These are phyloP conservation scores for Pachypanchax playfairii DNA, from an alignment of 2,113 vertebrate genomes.

Conservation along the genomic window DNA sequence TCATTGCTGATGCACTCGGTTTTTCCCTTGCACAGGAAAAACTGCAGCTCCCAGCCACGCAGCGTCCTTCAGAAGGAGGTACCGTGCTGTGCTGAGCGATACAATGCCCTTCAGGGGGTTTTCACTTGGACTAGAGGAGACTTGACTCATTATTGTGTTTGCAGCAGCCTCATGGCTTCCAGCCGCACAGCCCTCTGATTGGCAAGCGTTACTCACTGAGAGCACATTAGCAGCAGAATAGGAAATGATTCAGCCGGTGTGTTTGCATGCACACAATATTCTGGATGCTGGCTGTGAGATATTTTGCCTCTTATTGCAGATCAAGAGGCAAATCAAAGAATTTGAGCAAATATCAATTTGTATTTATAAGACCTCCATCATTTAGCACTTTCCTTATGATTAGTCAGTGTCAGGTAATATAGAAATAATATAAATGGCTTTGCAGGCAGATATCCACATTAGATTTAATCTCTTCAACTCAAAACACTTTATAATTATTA, in stretches of 20 bases:
- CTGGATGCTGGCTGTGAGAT: constrained; percentile 7
- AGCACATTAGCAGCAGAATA: constrained; percentile 64
- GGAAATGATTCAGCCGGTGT: constrained; percentile 40
- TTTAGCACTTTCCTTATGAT: no score
- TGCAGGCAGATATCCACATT: no score
- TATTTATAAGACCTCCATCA: no score
- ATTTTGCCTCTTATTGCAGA: neutral
- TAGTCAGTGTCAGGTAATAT: no score
- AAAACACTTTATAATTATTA: no score
- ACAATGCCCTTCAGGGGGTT: constrained; percentile 44
- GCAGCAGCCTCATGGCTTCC: constrained; percentile 41
- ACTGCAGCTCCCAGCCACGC: constrained; percentile 41
- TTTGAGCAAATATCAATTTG: no score
- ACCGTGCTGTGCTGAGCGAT: constrained; percentile 44
- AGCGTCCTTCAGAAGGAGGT: constrained; percentile 43
- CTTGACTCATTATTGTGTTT: constrained; percentile 36
- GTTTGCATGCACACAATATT: constrained; percentile 43
- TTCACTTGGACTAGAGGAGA: constrained; percentile 36
- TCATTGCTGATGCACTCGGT: constrained; percentile 14
- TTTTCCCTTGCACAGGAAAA: constrained; percentile 51
- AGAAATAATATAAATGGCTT: no score
- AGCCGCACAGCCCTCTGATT: constrained; percentile 59
- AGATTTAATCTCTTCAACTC: no score
- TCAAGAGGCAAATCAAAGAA: no score
- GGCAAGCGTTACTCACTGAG: constrained; percentile 53